Conservation (phyloP, 2,797 vertebrate species). For the Limnodromus scolopaceus region DNA sequence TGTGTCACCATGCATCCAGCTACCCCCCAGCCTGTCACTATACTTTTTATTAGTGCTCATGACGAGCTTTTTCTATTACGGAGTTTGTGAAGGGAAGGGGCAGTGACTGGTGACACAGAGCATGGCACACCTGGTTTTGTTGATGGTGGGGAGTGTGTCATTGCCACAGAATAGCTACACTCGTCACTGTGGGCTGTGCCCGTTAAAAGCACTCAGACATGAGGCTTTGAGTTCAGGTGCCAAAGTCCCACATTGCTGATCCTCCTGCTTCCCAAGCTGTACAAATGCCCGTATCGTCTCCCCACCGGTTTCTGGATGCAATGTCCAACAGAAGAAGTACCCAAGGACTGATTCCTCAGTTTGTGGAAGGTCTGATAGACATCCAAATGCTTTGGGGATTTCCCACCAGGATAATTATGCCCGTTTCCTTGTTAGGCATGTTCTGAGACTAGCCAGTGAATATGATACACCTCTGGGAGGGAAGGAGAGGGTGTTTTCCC, state of each 20-base stretch:
- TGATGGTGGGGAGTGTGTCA: not conserved
- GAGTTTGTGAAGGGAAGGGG: not conserved
- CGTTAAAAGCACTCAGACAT: not conserved
- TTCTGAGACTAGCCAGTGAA: not conserved
- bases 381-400: not conserved
- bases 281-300: not conserved
- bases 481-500: not conserved
- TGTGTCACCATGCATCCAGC: not conserved
- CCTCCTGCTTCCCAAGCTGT: not conserved
- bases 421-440: not conserved
- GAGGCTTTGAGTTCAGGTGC: not conserved
- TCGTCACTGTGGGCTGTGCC: not conserved
- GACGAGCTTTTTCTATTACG: rapidly evolving
- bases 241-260: not conserved
- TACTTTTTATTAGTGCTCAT: not conserved
- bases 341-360: not conserved
- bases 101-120: not conserved
- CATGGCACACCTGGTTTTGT: not conserved
- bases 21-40: not conserved
- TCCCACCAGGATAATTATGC: not conserved
- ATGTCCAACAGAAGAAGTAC: not conserved
- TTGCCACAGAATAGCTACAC: not conserved
- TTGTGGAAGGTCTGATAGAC: not conserved
- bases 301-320: not conserved
- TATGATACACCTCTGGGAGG: not conserved